Evolutionary conservation across 2,888 invertebrate genomes (phyloP), one percentile per base, ranked within the genome.

Genomic region (Poecilus cupreus): DNA sequence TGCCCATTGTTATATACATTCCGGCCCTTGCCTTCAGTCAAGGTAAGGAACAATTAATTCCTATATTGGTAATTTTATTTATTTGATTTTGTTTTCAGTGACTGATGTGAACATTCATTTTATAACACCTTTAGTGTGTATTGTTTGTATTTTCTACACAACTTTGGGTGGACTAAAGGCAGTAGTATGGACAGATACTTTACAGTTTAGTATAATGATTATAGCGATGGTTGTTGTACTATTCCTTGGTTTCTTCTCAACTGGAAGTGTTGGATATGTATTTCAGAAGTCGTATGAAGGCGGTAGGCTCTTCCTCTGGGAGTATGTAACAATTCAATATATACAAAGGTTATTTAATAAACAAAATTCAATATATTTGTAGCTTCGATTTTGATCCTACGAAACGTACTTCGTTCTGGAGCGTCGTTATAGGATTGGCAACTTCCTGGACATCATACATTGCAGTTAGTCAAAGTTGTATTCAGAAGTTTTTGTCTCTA

Each of bases 131-230:
- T 89, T 94, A 0, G 91, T 94, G 10, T 94, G 94, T 85, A 88
- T 92, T 1, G 90, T 93, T 1, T 95, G 95, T 86, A 94, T 94
- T 32, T 93, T 95, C 39, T 94, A 95, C 84, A 94, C 94, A 5
- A 93, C 94, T 0, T 86, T 94, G 22, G 95, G 93, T 51, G 93
- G 93, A 0, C 86, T 94, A 37, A 90, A 93, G 86, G 94, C 93
- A 1, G 93, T 94, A 1, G 92, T 94, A 3, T 92, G 93, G 89
- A 92, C 93, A 1, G 91, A 92, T 83, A 89, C 90, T 10, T 86
- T 91, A 79, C 93, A 93, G 72, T 85, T 85, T 74, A 83, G 77
- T 43, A 57, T 85, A 6, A 85, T 84, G 22, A 64, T 84, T 3
- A 57, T 80, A 16, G 79, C 84, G 13, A 82, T 77, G n/a, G 84